Evolutionary conservation across 2,113 vertebrate species (phyloP), one percentile per base, ranked within the genome.

Genomic region (Sander vitreus): DNA sequence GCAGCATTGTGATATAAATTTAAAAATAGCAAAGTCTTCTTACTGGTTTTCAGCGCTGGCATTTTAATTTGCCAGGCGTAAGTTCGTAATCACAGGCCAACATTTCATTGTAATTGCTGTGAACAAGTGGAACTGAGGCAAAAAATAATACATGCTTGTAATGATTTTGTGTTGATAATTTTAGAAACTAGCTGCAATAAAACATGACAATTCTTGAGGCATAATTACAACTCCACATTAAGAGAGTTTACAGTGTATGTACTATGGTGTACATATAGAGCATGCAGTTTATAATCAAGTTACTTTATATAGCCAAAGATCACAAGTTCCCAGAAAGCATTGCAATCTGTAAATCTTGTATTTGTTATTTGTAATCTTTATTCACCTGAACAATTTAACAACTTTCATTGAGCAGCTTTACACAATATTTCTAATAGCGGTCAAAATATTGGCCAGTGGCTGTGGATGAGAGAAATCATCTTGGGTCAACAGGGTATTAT

Each of bases 41-140:
- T 74, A 68, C 85, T 88, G 76, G 82, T 90, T 65, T 83, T 73
- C 70, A 51, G 33, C 48, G 36, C 75, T 85, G 88, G 79, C 87
- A 80, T 81, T 87, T 90, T 92, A 85, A 91, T 92, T 88, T 85
- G 69, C 80, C 64, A 39, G 57, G 63, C 70, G 33, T 78, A 77
- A 80, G 77, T 76, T 81, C 25, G 58, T 88, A 85, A 93, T 90
- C 87, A 90, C 65, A 80, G 73, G 53, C 76, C 75, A 80, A 85
- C 85, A 81, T 90, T 86, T 93, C 85, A 88, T 55, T 86, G 71
- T 90, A 88, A 91, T 88, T 90, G 83, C 76, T 53, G 36, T 78
- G 79, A 86, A 84, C 54, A 78, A 86, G 71, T 64, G 67, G 60
- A 67, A 48, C 21, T 69, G 53, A 76, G 59, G 59, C 68, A 77